Base-by-base conservation (phyloP, 2,888 invertebrate genomes). In the Agrotis segetum region DNA sequence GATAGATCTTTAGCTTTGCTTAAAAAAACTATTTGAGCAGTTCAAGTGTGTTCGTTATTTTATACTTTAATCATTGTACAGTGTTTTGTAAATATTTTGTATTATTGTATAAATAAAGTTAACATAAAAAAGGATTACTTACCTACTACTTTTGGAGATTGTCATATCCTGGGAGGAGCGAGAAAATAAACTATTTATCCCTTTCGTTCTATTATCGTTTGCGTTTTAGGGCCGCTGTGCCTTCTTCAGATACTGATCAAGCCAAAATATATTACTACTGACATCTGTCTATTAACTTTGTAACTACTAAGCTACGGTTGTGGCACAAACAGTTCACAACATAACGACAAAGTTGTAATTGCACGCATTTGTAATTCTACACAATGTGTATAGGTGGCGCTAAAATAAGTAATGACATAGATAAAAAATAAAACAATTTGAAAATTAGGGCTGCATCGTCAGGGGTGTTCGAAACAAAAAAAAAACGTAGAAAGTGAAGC, bases 41-140 rank as follows among this genome's bases (percentile, higher is more conserved):
- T 46, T 47, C 24, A 47, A 61, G 49, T 55, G 53, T 56, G 44
- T 56, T 63, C 52, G 68, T 83, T 65, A 17, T 73, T 66, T 81
- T 76, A 68, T 79, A 77, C 74, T 52, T 64, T 79, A 87, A 89
- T 90, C 89, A 84, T 85, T 90, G 88, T 90, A 90, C 89, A 90
- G 89, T 87, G 88, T 86, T 75, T 87, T 85, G 74, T 72, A 72
- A 29, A 72, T 76, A 71, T 76, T 81, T 83, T 85, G 29, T 87
- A 80, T 76, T 74, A 47, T 73, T 80, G 71, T 77, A 81, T 74
- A 65, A 82, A 73, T 83, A 87, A 80, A 86, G 52, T 67, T 70
- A 40, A 7, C 34, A 0, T 1, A 34, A 34, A 34, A 34, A 29
- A 29, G 0, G 1, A 34, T 13, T 17, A 56, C 29, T 34, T 56